Base-by-base conservation (phyloP, 1,140 invertebrate genomes). In the Tetragonula clypearis region DNA sequence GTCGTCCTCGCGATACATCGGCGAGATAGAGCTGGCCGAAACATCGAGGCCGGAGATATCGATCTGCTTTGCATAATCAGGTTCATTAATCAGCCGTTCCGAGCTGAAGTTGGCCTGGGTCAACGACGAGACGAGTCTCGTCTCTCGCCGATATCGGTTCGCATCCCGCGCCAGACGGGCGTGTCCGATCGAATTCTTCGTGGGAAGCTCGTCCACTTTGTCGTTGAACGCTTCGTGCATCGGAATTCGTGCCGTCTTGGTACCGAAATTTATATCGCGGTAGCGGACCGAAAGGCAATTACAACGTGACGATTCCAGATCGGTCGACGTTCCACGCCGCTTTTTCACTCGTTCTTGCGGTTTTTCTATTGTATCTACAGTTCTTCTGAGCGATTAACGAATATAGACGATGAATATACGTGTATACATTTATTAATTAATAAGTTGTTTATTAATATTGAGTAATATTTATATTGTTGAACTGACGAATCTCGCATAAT, bases 131-230 rank as follows among this genome's bases (percentile, higher is more conserved):
- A 65, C 23, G 60, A 66, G 35, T 65, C 65, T 66, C 9, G 56
- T 62, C 4, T 62, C 60, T 23, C 41, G 41, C 41, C 41, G 14
- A n/a, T 72, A n/a, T n/a, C n/a, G 41, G 35, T 23, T 21, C 49
- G 53, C 56, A 58, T 74, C 26, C 58, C n/a, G n/a, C 21, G 86
- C 8, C 53, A 80, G 53, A n/a, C 88, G 90, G 87, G 88, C 91
- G 91, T 91, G 90, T 91, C 90, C 80, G 87, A 93, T 93, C 86
- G 81, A 88, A 93, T 93, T 92, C 88, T 93, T 93, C 92, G 91
- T 93, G 93, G 91, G 92, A 93, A 94, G 41, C 6, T 87, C 85
- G 68, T 75, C 41, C 84, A 19, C 15, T 14, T 35, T 60, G 58
- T 26, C 41, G 53, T 62, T 30, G 79, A 72, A 58, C 49, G 56